Conservation (phyloP, 2,113 vertebrate genomes). For the Grus americana region DNA sequence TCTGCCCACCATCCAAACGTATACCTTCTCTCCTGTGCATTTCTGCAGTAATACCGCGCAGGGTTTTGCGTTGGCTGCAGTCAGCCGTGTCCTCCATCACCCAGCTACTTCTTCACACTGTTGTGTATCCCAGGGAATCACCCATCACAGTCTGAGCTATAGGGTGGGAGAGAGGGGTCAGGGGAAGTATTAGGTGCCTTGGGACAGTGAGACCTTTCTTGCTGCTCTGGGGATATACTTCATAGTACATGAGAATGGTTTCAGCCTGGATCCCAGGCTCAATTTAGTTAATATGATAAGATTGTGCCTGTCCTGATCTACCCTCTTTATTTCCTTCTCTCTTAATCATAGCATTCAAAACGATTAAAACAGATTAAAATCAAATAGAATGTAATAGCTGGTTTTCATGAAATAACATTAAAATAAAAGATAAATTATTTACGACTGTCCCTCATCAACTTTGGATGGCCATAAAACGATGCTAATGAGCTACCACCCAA, state of each 20-base stretch:
- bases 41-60: neutral
- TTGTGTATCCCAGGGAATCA: neutral
- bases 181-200: neutral
- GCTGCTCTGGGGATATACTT: neutral
- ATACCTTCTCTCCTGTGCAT: neutral
- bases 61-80: neutral
- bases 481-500: neutral
- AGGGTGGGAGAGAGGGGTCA: neutral
- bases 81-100: neutral
- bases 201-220: neutral
- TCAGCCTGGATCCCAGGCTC: neutral
- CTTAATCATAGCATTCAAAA: neutral
- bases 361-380: neutral
- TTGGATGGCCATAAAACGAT: neutral
- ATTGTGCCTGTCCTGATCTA: neutral
- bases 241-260: rapidly evolving
- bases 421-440: slow-evolving; percentile 24
- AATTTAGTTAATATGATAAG: neutral
- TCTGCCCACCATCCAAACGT: neutral
- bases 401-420: neutral
- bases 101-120: neutral
- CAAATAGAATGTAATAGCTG: neutral
- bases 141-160: neutral
- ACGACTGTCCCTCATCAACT: neutral
- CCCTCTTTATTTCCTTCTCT: neutral